A percentile compares a stretch with the other conserved stretches of the same genome.
These are phyloP conservation scores for Anguilla marmorata DNA, from an alignment of 2,797 vertebrate genomes.

Conservation along the genomic window DNA sequence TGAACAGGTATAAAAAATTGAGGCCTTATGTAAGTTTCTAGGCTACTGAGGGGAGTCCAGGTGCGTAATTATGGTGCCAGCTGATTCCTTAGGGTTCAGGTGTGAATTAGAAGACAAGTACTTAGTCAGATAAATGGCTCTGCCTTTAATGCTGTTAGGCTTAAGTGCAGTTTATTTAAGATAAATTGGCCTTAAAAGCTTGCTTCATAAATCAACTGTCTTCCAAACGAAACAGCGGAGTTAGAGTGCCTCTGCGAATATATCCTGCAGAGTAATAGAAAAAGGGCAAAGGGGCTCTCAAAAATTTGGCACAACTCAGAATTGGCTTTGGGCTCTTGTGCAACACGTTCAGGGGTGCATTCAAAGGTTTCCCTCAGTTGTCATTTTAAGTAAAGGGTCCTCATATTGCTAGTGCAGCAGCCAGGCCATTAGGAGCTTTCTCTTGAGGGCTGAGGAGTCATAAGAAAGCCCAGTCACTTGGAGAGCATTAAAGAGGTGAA, in stretches of 20 bases:
- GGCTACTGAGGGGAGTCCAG: background rate
- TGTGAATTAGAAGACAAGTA: background rate
- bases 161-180: constrained; percentile 9
- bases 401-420: background rate
- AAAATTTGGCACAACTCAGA: background rate
- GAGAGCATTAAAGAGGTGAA: background rate
- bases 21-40: background rate
- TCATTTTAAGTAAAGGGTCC: background rate
- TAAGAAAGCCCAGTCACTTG: background rate
- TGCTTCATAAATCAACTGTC: constrained; percentile 1
- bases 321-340: background rate
- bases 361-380: background rate
- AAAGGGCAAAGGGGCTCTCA: background rate
- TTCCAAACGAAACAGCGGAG: background rate
- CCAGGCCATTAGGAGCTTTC: background rate
- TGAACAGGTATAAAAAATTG: background rate
- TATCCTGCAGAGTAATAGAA: background rate
- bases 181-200: background rate
- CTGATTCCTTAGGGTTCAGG: background rate
- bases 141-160: constrained; percentile 24
- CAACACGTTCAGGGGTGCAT: background rate
- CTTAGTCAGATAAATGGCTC: constrained; percentile 15
- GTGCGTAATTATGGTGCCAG: background rate
- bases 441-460: background rate
- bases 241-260: background rate